Percentiles rank a stretch among this genome's conserved stretches.
Conservation (phyloP, 2,888 invertebrate species). For the Onthophagus sagittarius region DNA sequence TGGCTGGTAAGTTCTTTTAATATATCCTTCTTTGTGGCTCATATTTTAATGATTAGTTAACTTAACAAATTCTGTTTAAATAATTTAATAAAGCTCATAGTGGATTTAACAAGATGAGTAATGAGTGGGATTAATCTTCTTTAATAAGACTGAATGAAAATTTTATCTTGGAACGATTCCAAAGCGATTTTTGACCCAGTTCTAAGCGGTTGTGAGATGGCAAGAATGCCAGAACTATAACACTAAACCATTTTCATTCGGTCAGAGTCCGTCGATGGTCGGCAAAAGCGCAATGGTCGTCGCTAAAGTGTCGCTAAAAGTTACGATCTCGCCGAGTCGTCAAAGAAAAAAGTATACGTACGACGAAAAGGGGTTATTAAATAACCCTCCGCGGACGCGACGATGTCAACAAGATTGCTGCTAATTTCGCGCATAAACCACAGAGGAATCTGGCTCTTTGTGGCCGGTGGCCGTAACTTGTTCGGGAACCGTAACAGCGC, state of each 20-base stretch:
- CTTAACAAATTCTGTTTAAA: neutral
- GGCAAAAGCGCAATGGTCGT: neutral
- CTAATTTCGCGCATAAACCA: slow-evolving; percentile 39
- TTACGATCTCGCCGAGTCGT: neutral
- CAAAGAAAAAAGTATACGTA: neutral
- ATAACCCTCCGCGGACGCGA: neutral
- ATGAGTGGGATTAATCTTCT: neutral
- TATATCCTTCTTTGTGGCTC: no score
- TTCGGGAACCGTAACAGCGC: neutral
- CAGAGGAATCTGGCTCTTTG: slow-evolving; percentile 30
- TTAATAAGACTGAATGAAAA: neutral
- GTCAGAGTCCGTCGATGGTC: neutral
- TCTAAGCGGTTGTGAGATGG: neutral
- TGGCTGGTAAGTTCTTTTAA: slow-evolving; percentile 5
- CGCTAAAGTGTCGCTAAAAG: neutral
- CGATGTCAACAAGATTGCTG: slow-evolving; percentile 32
- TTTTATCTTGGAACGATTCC: neutral
- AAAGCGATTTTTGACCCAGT: neutral
- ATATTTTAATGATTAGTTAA: neutral
- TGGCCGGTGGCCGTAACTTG: slow-evolving; percentile 2
- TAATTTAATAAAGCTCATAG: no score
- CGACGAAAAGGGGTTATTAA: neutral
- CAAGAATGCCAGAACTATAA: neutral
- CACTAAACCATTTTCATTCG: neutral
- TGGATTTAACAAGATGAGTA: neutral